Conservation (phyloP, 92 coral and sea anemone species). For the Parazoanthus darwini region DNA sequence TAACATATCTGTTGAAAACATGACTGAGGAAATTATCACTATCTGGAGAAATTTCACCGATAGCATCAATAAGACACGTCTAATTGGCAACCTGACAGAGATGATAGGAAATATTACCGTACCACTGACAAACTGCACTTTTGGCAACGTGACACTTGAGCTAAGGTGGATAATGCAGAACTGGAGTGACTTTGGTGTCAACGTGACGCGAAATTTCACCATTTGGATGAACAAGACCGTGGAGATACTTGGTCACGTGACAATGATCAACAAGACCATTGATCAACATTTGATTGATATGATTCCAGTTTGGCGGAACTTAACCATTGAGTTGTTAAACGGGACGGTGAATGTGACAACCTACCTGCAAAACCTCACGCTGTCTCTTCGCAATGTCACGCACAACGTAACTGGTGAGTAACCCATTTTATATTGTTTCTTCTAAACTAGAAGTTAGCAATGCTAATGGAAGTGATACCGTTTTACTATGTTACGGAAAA, state of each 20-base stretch:
- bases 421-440: too few relatives aligned
- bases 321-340: slow-evolving; percentile 47
- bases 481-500: too few relatives aligned
- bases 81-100: slow-evolving; percentile 55
- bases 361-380: slow-evolving; percentile 38
- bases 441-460: too few relatives aligned
- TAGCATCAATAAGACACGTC: slow-evolving; percentile 49
- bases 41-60: slow-evolving; percentile 61
- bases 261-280: slow-evolving; percentile 47
- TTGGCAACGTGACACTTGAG: slow-evolving; percentile 41
- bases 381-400: slow-evolving; percentile 56
- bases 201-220: slow-evolving; percentile 48
- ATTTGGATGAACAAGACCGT: slow-evolving; percentile 55
- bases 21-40: slow-evolving; percentile 61
- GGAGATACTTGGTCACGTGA: slow-evolving; percentile 49
- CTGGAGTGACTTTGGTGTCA: slow-evolving; percentile 34
- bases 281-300: slow-evolving; percentile 48
- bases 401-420: slow-evolving; percentile 54
- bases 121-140: slow-evolving; percentile 35
- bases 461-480: too few relatives aligned
- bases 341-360: slow-evolving; percentile 46
- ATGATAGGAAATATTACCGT: slow-evolving; percentile 44
- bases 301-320: slow-evolving; percentile 51
- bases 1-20: slow-evolving; percentile 44
- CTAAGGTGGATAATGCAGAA: slow-evolving; percentile 13